These are phyloP conservation scores for Melanotaenia trifasciata DNA, from an alignment of 2,797 vertebrate species.

Conservation along the genomic window DNA sequence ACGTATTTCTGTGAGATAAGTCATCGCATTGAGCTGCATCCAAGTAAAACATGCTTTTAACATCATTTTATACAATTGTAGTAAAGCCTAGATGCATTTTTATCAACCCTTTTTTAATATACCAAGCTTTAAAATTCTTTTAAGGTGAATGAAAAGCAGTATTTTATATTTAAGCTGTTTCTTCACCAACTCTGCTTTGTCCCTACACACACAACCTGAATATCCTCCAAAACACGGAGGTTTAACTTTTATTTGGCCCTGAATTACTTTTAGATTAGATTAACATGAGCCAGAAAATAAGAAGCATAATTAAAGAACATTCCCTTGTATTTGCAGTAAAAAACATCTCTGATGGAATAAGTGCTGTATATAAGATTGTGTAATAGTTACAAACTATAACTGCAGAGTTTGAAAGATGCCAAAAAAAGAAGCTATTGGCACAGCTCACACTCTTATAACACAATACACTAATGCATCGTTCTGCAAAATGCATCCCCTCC, in stretches of 20 bases:
- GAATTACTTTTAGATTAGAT: not conserved
- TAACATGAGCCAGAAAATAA: not conserved
- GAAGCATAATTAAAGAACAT: not conserved
- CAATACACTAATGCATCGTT: slow-evolving; percentile 10
- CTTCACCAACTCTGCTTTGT: not conserved
- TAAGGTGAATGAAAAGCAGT: not conserved
- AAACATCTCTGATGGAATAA: not conserved
- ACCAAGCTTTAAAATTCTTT: not conserved
- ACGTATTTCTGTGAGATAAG: not conserved
- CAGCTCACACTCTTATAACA: slow-evolving; percentile 8
- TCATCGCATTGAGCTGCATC: not conserved
- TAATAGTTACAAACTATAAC: not conserved
- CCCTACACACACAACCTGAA: not conserved
- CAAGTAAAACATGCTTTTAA: not conserved
- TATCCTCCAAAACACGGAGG: not conserved
- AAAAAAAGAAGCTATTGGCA: not conserved
- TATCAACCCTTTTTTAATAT: not conserved
- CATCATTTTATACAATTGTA: not conserved
- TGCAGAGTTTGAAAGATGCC: not conserved
- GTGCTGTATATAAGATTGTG: not conserved
- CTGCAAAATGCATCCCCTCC: slow-evolving; percentile 37
- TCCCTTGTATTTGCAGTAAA: not conserved
- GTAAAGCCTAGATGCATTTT: not conserved
- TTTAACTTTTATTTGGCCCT: not conserved
- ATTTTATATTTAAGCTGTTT: not conserved